phyloP scores from a whole-genome alignment of 2,888 invertebrate species.

The Drosophila mimica region DNA sequence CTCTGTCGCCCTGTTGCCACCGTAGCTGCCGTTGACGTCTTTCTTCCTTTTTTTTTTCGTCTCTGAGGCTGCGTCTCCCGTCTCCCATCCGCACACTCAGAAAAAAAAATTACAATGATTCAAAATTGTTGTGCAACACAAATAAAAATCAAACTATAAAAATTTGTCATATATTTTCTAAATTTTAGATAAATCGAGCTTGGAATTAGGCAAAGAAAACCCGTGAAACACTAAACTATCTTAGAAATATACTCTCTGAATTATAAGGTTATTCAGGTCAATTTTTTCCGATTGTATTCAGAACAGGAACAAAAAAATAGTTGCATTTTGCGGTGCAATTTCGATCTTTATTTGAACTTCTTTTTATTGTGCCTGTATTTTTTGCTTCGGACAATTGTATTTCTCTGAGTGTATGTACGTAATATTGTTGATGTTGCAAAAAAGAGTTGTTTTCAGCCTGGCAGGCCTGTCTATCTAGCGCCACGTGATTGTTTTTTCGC shows the following conservation, averaged over 20 bases:
- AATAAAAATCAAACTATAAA: background rate
- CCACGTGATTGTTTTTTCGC: conserved; percentile 77
- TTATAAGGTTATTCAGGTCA: too few species aligned
- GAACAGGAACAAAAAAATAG: too few species aligned
- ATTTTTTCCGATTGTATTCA: too few species aligned
- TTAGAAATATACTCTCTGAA: background rate
- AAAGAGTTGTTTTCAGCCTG: conserved; percentile 78
- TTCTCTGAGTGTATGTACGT: conserved; percentile 13
- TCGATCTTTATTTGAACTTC: background rate
- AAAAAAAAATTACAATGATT: background rate
- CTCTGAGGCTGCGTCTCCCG: conserved; percentile 4
- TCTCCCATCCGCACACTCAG: background rate
- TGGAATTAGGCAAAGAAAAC: background rate
- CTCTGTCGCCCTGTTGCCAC: conserved; percentile 30
- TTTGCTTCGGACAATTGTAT: background rate
- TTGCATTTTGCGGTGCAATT: background rate
- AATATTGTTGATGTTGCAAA: conserved; percentile 78
- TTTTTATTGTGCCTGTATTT: background rate
- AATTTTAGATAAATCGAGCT: background rate
- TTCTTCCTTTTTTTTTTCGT: conserved; percentile 42
- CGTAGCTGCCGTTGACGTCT: conserved; percentile 70
- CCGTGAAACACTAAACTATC: background rate
- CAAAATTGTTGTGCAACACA: background rate
- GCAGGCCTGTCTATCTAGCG: conserved; percentile 72
- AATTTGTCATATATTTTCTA: background rate